These are phyloP conservation scores for Ochlodes sylvanus DNA, from an alignment of 2,888 invertebrate genomes.

Conservation along the genomic window DNA sequence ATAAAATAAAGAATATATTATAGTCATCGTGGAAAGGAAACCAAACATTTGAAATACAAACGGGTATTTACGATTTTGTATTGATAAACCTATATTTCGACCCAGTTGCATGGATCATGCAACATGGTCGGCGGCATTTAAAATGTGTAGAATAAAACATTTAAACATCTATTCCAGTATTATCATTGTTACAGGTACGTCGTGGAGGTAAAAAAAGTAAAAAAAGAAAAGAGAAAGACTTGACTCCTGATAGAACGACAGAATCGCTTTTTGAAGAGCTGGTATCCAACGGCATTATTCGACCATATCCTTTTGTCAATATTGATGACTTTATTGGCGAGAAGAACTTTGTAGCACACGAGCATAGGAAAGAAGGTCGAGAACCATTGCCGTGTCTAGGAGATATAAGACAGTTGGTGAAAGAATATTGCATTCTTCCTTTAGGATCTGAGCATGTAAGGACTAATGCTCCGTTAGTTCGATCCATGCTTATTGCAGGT, in stretches of 20 bases:
- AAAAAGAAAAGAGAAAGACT: slow-evolving; percentile 97
- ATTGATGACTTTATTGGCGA: slow-evolving; percentile 93
- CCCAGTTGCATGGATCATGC: too few species aligned
- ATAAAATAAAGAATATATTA: too few species aligned
- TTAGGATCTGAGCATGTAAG: slow-evolving; percentile 90
- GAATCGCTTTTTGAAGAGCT: slow-evolving; percentile 97
- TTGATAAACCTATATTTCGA: too few species aligned
- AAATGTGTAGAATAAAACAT: too few species aligned
- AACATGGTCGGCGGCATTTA: too few species aligned
- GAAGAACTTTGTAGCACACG: slow-evolving; percentile 87
- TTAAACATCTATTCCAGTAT: background rate
- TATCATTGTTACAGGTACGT: slow-evolving; percentile 77
- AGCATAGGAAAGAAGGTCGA: slow-evolving; percentile 72
- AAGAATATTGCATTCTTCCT: slow-evolving; percentile 95
- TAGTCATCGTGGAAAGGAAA: too few species aligned
- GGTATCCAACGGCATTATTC: slow-evolving; percentile 95
- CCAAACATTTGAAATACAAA: too few species aligned
- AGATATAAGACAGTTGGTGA: slow-evolving; percentile 93
- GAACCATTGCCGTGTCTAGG: slow-evolving; percentile 87
- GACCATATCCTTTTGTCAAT: slow-evolving; percentile 88
- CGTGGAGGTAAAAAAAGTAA: slow-evolving; percentile 95
- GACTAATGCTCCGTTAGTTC: slow-evolving; percentile 88
- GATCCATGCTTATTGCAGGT: slow-evolving; percentile 93
- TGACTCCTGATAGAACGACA: slow-evolving; percentile 95
- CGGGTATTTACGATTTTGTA: too few species aligned